Evolutionary conservation across 2,797 vertebrate genomes (phyloP).

Genomic region (Brachymystax lenok): DNA sequence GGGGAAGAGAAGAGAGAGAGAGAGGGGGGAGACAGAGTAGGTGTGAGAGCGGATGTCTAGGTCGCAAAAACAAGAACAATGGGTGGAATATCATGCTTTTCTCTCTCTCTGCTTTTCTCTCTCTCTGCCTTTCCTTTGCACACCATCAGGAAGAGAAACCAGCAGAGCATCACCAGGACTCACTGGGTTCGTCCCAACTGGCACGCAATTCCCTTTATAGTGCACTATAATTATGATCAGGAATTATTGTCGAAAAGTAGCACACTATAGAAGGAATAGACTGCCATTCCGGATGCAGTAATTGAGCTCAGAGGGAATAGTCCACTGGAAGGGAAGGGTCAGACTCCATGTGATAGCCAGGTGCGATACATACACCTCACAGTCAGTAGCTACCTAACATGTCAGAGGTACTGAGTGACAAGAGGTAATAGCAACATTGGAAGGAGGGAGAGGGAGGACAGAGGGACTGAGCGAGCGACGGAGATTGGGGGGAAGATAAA

Average conservation of each 20-base stretch:
- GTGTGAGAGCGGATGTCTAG: not conserved
- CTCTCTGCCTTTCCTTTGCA: constrained; percentile 1
- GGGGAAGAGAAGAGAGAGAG: not conserved
- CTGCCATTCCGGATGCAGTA: not conserved
- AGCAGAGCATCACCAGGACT: not conserved
- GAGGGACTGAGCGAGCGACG: too few relatives aligned
- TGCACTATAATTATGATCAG: not conserved
- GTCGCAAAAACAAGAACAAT: not conserved
- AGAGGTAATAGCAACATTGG: not conserved
- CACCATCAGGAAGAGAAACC: not conserved
- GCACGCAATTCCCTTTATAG: not conserved
- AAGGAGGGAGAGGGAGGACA: constrained; percentile 5
- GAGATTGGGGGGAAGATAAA: not conserved
- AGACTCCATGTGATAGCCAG: too few relatives aligned
- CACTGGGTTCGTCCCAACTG: not conserved
- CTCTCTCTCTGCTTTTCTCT: too few relatives aligned
- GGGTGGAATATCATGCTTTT: not conserved
- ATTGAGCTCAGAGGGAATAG: too few relatives aligned
- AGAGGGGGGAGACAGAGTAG: not conserved
- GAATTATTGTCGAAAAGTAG: not conserved
- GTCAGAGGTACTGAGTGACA: not conserved
- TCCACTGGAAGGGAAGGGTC: too few relatives aligned
- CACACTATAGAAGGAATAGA: not conserved
- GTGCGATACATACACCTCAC: too few relatives aligned
- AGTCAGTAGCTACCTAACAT: not conserved